phyloP scores from a whole-genome alignment of 2,113 vertebrate genomes.

The Ellobius talpinus region DNA sequence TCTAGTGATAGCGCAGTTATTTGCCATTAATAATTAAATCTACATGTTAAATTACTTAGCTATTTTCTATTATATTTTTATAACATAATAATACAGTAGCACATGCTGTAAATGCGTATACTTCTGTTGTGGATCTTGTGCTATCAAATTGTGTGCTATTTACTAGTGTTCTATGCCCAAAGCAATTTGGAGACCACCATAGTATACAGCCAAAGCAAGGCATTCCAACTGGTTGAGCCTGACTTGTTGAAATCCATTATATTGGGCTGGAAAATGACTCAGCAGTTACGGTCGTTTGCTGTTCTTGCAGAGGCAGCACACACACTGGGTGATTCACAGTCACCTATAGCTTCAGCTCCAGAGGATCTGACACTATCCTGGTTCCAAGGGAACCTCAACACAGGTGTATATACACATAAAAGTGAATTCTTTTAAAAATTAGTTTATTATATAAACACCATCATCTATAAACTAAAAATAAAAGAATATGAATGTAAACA shows the following conservation, averaged over 20 bases:
- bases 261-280: not conserved
- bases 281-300: no score
- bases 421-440: not conserved
- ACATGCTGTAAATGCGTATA: not conserved
- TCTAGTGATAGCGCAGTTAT: constrained; percentile 5
- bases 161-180: not conserved
- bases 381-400: not conserved
- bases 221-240: not conserved
- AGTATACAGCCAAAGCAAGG: not conserved
- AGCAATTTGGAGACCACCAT: not conserved
- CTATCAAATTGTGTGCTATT: not conserved
- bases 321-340: not conserved
- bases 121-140: not conserved
- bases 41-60: constrained; percentile 23
- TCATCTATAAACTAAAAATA: not conserved
- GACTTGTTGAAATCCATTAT: not conserved
- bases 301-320: not conserved
- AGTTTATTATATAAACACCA: not conserved
- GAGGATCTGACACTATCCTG: not conserved
- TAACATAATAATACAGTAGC: not conserved
- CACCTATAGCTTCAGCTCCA: not conserved
- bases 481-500: not conserved
- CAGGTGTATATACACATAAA: not conserved
- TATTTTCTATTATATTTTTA: constrained; percentile 28
- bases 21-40: constrained; percentile 7